Evolutionary conservation across 2,113 vertebrate genomes (phyloP), one percentile per base, ranked within the genome.

Genomic region (Sprattus sprattus): DNA sequence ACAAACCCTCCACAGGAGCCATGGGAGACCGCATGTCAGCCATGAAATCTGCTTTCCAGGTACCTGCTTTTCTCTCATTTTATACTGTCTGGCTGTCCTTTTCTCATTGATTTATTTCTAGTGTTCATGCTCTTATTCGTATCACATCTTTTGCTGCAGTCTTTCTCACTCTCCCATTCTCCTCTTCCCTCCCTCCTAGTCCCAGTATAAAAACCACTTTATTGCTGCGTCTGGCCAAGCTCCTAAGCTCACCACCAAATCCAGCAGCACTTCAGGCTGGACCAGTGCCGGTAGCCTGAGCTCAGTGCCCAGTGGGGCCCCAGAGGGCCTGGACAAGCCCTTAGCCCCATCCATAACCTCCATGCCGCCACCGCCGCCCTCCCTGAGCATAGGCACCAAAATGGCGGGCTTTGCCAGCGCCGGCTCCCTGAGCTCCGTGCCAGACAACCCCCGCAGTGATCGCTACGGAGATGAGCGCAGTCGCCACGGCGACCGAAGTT

Each of bases 21-120:
- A 99, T 99, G 98, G 98, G 98, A 86, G 98, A 99, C 91, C 95
- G 98, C n/a, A 96, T 99, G 90, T 96, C 97, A 1, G 97, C 98
- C 2, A 97, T 99, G 97, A 99, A 97, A 93, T 96, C 97, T 88
- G 98, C 98, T 85, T 99, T 99, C 90, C 97, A 99, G 97, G 98
- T 99, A 91, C 57, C 90, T 16, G 28, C 71, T 78, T 32, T 78
- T 64, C 25, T 22, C 2, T 45, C 47, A 18, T 39, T 20, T 25
- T 82, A 18, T 22, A 39, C 18, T 54, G 52, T 54, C 18, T 54
- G 18, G 15, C 54, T 22, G 18, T 60, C 18, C n/a, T 44, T 0
- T 45, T 10, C 13, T 85, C 45, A 6, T 5, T 11, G 39, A 25
- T 82, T 25, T 80, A 32, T 47, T 32, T 45, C 85, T 50, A 60